Conservation (phyloP, 2,113 vertebrate species). For the Trogon melanurus region DNA sequence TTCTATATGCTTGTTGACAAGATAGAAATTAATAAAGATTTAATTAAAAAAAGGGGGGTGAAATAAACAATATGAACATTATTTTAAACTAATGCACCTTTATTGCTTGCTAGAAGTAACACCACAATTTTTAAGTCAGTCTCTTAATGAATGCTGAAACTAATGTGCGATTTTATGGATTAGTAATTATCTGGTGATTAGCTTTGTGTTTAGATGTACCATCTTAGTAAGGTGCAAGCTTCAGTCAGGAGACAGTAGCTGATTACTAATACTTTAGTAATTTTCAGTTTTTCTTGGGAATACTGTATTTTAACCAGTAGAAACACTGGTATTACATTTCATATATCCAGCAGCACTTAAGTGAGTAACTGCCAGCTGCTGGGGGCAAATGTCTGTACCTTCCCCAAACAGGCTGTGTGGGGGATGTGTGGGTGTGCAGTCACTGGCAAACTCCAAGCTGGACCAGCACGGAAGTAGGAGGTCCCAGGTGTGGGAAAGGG, state of each 20-base stretch:
- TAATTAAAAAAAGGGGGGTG: background rate
- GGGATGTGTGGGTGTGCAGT: accelerated
- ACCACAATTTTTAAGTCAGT: background rate
- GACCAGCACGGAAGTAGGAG: background rate
- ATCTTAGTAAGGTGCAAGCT: background rate
- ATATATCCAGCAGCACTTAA: background rate
- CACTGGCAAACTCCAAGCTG: background rate
- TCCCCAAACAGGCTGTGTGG: accelerated
- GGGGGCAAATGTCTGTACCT: background rate
- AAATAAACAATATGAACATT: background rate
- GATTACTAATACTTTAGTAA: background rate
- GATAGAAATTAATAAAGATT: background rate
- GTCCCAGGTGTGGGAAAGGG: accelerated
- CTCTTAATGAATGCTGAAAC: background rate
- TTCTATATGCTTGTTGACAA: background rate
- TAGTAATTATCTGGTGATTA: background rate
- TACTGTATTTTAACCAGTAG: background rate
- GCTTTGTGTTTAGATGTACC: background rate
- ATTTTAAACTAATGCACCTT: background rate
- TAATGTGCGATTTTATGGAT: constrained; percentile 6
- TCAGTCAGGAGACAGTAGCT: background rate
- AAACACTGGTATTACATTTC: background rate
- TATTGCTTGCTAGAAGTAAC: background rate
- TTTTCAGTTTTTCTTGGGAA: background rate
- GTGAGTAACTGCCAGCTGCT: background rate